Conservation (phyloP, 2,888 invertebrate genomes). For the Lomographa bimaculata region DNA sequence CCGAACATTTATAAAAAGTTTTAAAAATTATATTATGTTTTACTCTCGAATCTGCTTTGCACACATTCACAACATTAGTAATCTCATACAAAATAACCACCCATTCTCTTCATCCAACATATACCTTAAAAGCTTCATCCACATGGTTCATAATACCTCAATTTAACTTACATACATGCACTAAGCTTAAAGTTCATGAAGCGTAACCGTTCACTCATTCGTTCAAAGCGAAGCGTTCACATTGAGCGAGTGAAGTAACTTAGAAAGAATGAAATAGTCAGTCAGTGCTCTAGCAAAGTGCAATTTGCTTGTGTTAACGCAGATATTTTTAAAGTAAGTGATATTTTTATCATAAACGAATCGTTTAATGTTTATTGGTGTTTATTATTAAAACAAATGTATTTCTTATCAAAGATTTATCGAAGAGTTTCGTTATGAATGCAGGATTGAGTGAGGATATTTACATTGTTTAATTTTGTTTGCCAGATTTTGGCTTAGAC, state of each 20-base stretch:
- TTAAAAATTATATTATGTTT: no score
- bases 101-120: neutral
- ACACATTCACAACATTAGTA: slow-evolving; percentile 9
- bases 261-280: slow-evolving; percentile 12
- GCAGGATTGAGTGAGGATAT: no score
- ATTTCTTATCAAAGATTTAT: no score
- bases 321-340: slow-evolving; percentile 19
- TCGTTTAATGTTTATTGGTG: no score
- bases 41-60: no score
- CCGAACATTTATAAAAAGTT: no score
- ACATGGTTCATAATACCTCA: neutral
- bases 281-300: slow-evolving; percentile 16
- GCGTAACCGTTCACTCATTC: slow-evolving; percentile 5
- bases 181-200: neutral
- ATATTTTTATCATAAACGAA: slow-evolving; percentile 2
- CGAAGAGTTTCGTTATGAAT: no score
- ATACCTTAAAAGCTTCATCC: neutral
- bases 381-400: no score
- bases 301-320: slow-evolving; percentile 16
- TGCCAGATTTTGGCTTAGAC: slow-evolving; percentile 5
- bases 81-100: slow-evolving; percentile 1
- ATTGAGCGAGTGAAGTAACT: slow-evolving; percentile 4
- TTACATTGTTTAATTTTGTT: no score
- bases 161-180: neutral
- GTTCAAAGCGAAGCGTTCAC: slow-evolving; percentile 11